These are phyloP conservation scores for Zaprionus gabonicus DNA, from an alignment of 1,140 invertebrate genomes.

Conservation along the genomic window DNA sequence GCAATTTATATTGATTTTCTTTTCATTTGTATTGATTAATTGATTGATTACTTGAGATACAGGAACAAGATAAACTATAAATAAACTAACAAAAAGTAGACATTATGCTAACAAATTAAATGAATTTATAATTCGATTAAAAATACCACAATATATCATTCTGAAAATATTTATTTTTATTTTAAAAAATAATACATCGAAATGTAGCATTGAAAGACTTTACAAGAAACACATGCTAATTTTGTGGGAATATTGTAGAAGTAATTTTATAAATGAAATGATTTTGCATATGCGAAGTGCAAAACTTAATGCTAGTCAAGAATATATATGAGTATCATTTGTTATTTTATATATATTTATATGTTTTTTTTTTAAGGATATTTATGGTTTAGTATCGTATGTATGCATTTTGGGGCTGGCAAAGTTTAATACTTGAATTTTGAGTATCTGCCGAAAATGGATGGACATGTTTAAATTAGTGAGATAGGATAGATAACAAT, in stretches of 20 bases:
- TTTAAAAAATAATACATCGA: constrained; percentile 49
- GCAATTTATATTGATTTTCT: background rate
- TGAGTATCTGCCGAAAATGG: constrained; percentile 60
- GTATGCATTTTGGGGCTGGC: constrained; percentile 31
- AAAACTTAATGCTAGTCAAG: constrained; percentile 50
- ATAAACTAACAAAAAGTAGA: background rate
- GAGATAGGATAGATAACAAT: constrained; percentile 7
- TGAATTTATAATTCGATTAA: background rate
- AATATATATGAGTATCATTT: constrained; percentile 84
- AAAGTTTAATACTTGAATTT: constrained; percentile 76
- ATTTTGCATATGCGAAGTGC: constrained; percentile 20
- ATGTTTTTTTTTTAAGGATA: constrained; percentile 39
- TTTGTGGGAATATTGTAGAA: constrained; percentile 27
- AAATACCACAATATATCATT: constrained; percentile 18
- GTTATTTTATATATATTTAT: constrained; percentile 71
- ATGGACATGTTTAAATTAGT: constrained; percentile 24
- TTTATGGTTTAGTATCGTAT: constrained; percentile 26
- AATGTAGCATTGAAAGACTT: constrained; percentile 34
- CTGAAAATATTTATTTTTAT: constrained; percentile 53
- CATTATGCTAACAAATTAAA: background rate
- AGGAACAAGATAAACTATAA: background rate
- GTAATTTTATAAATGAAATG: constrained; percentile 29
- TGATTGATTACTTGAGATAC: background rate
- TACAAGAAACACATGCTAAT: constrained; percentile 38
- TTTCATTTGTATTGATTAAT: background rate